These are phyloP conservation scores for Oncorhynchus kisutch DNA, from an alignment of 2,113 vertebrate species.

Conservation along the genomic window DNA sequence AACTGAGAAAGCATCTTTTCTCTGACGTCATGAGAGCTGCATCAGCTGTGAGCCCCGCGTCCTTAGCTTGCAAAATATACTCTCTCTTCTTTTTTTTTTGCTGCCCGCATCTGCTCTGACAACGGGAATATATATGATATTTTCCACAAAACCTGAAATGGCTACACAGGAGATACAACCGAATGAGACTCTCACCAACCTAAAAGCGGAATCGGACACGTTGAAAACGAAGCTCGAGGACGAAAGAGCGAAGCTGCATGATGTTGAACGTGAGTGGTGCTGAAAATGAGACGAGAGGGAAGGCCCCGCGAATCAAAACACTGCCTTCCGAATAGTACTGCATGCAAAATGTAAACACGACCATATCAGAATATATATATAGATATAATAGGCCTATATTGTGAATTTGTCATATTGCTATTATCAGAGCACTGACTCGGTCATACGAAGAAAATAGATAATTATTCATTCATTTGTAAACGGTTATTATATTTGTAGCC, in stretches of 20 bases:
- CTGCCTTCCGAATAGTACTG: neutral
- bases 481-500: too few species aligned
- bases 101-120: slow-evolving; percentile 59
- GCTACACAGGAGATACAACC: slow-evolving; percentile 92
- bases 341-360: neutral
- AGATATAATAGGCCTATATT: neutral
- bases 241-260: slow-evolving; percentile 96
- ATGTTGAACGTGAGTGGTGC: slow-evolving; percentile 95
- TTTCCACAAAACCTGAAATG: slow-evolving; percentile 80
- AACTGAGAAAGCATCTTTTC: slow-evolving; percentile 3
- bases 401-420: neutral
- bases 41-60: slow-evolving; percentile 67
- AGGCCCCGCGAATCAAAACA: neutral
- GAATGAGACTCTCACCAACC: slow-evolving; percentile 87
- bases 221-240: slow-evolving; percentile 95
- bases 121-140: slow-evolving; percentile 71
- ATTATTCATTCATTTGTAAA: too few species aligned
- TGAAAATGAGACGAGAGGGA: slow-evolving; percentile 41
- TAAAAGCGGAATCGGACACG: slow-evolving; percentile 90
- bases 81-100: neutral
- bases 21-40: slow-evolving; percentile 76
- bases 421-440: too few species aligned
- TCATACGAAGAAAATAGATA: too few species aligned
- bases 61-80: slow-evolving; percentile 16
- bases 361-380: neutral